Conservation (phyloP, 2,888 invertebrate genomes). For the Brachypalpus laphriformis region DNA sequence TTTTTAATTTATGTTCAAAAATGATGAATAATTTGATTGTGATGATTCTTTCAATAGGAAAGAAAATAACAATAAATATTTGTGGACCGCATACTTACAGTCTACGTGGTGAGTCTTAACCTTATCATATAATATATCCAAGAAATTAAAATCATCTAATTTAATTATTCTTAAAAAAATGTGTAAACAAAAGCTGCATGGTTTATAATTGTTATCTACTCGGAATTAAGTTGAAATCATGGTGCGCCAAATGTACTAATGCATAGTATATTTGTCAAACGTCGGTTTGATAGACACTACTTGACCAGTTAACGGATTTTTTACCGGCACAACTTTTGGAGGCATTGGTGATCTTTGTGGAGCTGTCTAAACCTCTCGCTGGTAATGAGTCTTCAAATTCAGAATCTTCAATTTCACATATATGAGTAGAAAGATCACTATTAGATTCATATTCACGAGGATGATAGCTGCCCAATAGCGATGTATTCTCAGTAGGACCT, state of each 20-base stretch:
- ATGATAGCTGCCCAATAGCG: conserved; percentile 86
- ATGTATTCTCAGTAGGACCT: conserved; percentile 82
- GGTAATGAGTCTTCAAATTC: conserved; percentile 85
- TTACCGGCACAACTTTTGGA: conserved; percentile 35
- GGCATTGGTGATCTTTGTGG: conserved; percentile 17
- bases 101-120: background rate
- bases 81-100: background rate
- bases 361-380: background rate
- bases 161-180: conserved; percentile 24
- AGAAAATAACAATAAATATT: background rate
- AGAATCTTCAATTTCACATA: conserved; percentile 96
- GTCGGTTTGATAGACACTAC: conserved; percentile 76
- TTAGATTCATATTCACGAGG: conserved; percentile 86
- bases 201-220: conserved; percentile 61
- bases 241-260: conserved; percentile 33
- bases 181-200: conserved; percentile 38
- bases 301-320: conserved; percentile 76
- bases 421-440: conserved; percentile 93
- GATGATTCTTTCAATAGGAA: background rate
- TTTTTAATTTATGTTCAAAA: background rate
- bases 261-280: conserved; percentile 75
- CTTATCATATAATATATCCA: conserved; percentile 11
- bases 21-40: background rate
- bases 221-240: conserved; percentile 53
- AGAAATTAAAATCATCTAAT: background rate